Base-by-base conservation (phyloP, 2,797 vertebrate genomes). In the Nannoperca australis region DNA sequence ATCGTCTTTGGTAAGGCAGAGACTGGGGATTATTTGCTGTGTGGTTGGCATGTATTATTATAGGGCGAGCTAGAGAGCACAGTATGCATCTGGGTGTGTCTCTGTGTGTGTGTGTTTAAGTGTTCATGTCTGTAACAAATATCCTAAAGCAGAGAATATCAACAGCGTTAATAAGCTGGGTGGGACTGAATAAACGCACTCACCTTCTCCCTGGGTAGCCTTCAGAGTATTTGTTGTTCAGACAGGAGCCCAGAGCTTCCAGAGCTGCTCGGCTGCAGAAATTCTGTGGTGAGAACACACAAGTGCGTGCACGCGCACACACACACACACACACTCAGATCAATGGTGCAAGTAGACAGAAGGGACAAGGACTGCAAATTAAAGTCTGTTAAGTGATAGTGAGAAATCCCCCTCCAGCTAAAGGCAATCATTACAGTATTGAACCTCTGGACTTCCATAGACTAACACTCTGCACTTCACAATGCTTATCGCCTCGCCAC, bases 201-300 rank as follows among this genome's bases (percentile, higher is more conserved):
- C 91, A 99, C 98, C 98, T 97, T 91, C 94, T 98, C 70, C 97
- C 97, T 0, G 97, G 97, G 85, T 99, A 99, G 75, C 97, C 97
- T 92, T 99, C 97, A 0, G 97, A 99, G 91, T 98, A 99, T 89
- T 99, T 99, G 95, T 99, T 99, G 96, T 98, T 99, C 77, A 99
- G 96, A 92, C 98, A 99, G 84, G 98, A 99, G 76, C 98, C 98
- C 79, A 95, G 95, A 67, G 97, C 97, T 87, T 99, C 97, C 88
- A 99, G 94, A 12, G 97, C 97, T 0, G 98, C 98, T 68, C 95
- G 96, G 89, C 97, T 99, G 93, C 98, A 99, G 94, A 99, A 99
- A 91, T 99, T 99, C 97, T 99, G 93, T 51, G 7, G 63, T 38
- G 30, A 79, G 54, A 80, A 63, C 50, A 86, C 56, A 73, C 38